Conservation (phyloP, 2,797 vertebrate genomes). For the Hemitrygon akajei region DNA sequence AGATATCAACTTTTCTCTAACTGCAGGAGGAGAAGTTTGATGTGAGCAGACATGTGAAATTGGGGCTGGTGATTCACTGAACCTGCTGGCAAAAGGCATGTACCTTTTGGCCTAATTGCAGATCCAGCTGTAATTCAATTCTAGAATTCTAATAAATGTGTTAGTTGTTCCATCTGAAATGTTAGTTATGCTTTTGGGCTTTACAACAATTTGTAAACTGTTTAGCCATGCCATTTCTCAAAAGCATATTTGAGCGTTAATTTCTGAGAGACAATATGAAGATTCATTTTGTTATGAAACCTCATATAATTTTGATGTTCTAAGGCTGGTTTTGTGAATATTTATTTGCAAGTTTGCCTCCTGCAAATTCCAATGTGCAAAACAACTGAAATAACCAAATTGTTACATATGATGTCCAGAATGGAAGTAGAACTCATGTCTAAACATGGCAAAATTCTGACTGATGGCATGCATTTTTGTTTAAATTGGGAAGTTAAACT, state of each 20-base stretch:
- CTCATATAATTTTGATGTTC: not conserved
- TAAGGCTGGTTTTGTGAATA: not conserved
- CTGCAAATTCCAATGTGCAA: not conserved
- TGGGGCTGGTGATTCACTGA: too few relatives aligned
- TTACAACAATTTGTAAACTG: not conserved
- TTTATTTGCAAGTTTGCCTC: not conserved
- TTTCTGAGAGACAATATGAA: not conserved
- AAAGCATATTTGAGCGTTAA: not conserved
- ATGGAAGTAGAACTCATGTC: not conserved
- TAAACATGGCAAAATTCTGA: not conserved
- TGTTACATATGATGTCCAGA: not conserved
- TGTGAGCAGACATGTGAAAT: too few relatives aligned
- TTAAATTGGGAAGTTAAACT: not conserved
- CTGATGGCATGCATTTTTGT: not conserved
- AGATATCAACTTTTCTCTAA: too few relatives aligned
- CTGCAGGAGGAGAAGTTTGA: too few relatives aligned
- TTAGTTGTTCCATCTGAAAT: not conserved
- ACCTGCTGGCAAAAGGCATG: too few relatives aligned
- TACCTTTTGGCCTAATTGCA: not conserved
- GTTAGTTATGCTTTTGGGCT: not conserved
- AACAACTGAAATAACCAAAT: not conserved
- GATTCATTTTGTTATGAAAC: not conserved
- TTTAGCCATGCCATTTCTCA: not conserved
- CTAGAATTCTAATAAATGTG: not conserved
- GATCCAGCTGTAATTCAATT: not conserved